These are phyloP conservation scores for Crotophaga sulcirostris DNA, from an alignment of 2,113 vertebrate species.

Conservation along the genomic window DNA sequence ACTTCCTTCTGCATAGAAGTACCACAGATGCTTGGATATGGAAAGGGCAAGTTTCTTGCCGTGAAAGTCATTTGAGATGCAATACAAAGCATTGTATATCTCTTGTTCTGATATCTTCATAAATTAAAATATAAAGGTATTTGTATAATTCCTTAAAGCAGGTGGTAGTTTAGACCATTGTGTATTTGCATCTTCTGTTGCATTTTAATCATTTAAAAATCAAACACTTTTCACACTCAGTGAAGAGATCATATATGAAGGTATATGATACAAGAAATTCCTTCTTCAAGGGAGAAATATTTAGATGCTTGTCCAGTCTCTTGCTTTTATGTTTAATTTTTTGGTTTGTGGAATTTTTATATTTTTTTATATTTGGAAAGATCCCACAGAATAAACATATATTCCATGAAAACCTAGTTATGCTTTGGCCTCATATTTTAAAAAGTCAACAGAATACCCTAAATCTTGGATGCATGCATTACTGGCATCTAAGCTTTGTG, in stretches of 20 bases:
- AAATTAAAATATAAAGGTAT: background rate
- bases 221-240: background rate
- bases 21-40: background rate
- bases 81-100: background rate
- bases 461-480: background rate
- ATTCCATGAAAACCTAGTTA: background rate
- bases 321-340: background rate
- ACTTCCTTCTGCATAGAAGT: background rate
- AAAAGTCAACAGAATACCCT: background rate
- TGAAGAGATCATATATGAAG: background rate
- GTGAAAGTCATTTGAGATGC: background rate
- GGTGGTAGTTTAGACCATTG: background rate
- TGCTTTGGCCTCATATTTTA: background rate
- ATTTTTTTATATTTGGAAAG: background rate
- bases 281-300: slow-evolving; percentile 19
- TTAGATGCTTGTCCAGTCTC: background rate
- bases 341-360: background rate
- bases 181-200: background rate
- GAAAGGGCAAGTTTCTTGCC: background rate
- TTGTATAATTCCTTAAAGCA: background rate
- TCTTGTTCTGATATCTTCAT: background rate
- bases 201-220: background rate
- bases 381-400: background rate
- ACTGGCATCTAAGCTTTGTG: background rate
- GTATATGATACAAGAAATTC: background rate